Percentiles rank a stretch among this genome's conserved stretches.
phyloP scores from a whole-genome alignment of 2,888 invertebrate genomes.

The Pristionchus maxplancki region DNA sequence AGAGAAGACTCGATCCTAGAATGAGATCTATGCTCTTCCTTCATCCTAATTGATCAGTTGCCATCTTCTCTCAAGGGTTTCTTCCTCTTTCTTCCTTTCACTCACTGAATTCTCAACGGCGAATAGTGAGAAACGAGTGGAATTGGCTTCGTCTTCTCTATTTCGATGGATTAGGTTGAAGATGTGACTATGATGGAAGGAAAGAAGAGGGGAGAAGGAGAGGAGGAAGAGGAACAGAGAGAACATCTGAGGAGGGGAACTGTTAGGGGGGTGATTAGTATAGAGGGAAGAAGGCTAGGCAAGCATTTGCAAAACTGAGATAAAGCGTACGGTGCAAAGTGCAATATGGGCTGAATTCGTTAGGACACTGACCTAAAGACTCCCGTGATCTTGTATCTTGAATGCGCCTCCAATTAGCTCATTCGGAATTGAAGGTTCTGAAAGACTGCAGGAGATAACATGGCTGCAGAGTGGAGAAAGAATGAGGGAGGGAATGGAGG shows the following conservation, averaged over 20 bases:
- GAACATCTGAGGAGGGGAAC: background rate
- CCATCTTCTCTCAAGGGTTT: background rate
- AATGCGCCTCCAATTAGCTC: background rate
- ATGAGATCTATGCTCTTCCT: background rate
- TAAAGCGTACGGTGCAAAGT: no score
- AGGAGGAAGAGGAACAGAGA: background rate
- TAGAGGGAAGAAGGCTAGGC: background rate
- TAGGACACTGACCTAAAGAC: background rate
- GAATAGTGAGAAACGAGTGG: conserved; percentile 27
- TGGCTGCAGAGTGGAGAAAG: background rate
- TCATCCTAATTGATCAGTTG: background rate
- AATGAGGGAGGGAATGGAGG: background rate
- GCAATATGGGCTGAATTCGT: background rate
- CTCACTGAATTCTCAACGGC: background rate
- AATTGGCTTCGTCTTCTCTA: conserved; percentile 33
- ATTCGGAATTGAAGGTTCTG: background rate
- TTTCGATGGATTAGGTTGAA: background rate
- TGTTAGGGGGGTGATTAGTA: background rate
- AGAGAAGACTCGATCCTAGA: background rate
- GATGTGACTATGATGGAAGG: background rate
- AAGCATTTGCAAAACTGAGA: no score
- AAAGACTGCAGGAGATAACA: background rate
- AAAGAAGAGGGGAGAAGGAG: background rate
- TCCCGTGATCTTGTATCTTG: background rate
- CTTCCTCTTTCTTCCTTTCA: background rate